These are phyloP conservation scores for Neria commutata DNA, from an alignment of 2,888 invertebrate species.

Conservation along the genomic window DNA sequence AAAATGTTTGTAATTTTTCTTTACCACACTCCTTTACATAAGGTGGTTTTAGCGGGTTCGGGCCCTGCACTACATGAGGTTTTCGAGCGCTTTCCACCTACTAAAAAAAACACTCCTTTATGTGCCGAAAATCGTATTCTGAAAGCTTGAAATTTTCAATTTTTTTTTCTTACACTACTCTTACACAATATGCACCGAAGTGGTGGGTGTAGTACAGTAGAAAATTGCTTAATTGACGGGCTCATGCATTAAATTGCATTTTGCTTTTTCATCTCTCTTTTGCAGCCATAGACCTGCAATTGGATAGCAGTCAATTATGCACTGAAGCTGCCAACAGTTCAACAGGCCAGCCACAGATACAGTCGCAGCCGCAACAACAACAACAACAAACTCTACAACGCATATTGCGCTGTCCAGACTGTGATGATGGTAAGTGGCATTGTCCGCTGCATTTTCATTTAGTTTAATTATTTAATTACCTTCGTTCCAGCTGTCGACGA, in stretches of 20 bases:
- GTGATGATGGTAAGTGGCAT: slow-evolving; percentile 49
- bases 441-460: background rate
- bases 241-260: background rate
- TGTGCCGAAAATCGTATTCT: too few relatives aligned
- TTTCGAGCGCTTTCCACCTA: too few relatives aligned
- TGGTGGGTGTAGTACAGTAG: too few relatives aligned
- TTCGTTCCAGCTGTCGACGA: slow-evolving; percentile 14
- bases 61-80: too few relatives aligned
- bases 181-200: too few relatives aligned
- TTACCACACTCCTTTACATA: too few relatives aligned
- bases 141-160: too few relatives aligned
- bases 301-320: slow-evolving; percentile 25
- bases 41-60: too few relatives aligned
- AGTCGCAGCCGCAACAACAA: slow-evolving; percentile 24
- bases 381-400: slow-evolving; percentile 33
- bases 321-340: slow-evolving; percentile 5
- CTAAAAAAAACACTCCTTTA: too few relatives aligned
- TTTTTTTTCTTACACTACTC: too few relatives aligned
- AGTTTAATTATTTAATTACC: slow-evolving; percentile 1
- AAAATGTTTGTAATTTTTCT: too few relatives aligned
- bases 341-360: slow-evolving; percentile 6
- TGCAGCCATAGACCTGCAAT: slow-evolving; percentile 36
- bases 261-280: slow-evolving; percentile 11
- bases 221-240: too few relatives aligned
- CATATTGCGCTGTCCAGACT: slow-evolving; percentile 55